A percentile compares a stretch with the other conserved stretches of the same genome.
Conservation (phyloP, 1,140 invertebrate species). For the Dreissena rostriformis region DNA sequence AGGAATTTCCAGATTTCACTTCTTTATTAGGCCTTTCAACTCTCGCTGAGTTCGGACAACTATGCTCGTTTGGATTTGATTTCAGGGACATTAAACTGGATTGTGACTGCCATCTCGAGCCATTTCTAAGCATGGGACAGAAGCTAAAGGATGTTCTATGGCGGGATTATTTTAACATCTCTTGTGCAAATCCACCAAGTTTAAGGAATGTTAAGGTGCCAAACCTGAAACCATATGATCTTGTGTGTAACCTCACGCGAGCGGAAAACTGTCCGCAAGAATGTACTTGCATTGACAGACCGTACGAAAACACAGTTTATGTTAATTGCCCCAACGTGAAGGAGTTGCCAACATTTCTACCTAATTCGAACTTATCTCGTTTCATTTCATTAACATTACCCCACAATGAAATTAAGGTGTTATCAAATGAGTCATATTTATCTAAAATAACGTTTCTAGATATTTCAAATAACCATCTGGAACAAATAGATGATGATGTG, state of each 20-base stretch:
- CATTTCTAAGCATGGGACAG: slow-evolving; percentile 20
- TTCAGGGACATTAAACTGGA: neutral
- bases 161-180: slow-evolving; percentile 19
- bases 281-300: slow-evolving; percentile 42
- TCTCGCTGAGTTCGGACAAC: slow-evolving; percentile 18
- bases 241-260: neutral
- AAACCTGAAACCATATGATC: neutral
- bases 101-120: slow-evolving; percentile 47
- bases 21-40: slow-evolving; percentile 20
- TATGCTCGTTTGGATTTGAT: slow-evolving; percentile 32
- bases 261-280: slow-evolving; percentile 1
- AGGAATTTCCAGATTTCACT: slow-evolving; percentile 27
- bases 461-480: slow-evolving; percentile 13
- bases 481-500: neutral
- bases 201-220: neutral
- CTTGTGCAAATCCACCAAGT: slow-evolving; percentile 14
- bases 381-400: slow-evolving; percentile 30
- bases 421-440: neutral
- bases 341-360: slow-evolving; percentile 3
- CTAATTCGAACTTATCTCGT: slow-evolving; percentile 4
- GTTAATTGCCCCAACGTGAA: slow-evolving; percentile 33
- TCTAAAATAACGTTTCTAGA: neutral
- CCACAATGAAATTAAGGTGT: neutral
- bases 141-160: slow-evolving; percentile 1
- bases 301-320: slow-evolving; percentile 7